phyloP scores from a whole-genome alignment of 30 jellyfish, hydroid and myxozoan genomes.

The Aurelia sp. region DNA sequence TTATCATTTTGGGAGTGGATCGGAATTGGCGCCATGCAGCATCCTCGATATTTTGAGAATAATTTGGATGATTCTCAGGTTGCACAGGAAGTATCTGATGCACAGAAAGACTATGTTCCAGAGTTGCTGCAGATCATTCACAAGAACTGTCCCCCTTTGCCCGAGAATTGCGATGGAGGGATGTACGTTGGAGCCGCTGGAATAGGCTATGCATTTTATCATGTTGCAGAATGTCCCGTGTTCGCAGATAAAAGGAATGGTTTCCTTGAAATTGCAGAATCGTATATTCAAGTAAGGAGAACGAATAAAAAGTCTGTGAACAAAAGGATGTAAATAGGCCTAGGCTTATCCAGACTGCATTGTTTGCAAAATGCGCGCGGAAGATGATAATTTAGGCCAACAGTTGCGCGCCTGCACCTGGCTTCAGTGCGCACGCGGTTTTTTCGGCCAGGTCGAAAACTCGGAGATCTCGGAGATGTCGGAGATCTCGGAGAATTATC shows the following conservation, averaged over 20 bases:
- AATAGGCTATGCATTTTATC: slow-evolving; percentile 96
- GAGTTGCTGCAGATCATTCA: slow-evolving; percentile 82
- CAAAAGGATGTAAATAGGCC: no score
- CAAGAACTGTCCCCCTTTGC: slow-evolving; percentile 93
- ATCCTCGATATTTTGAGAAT: slow-evolving; percentile 96
- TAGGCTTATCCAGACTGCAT: no score
- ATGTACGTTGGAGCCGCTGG: slow-evolving; percentile 99
- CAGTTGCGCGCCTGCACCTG: no score
- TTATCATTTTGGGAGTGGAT: neutral
- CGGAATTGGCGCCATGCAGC: slow-evolving; percentile 62
- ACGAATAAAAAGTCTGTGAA: no score
- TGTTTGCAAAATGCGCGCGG: no score
- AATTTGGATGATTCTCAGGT: slow-evolving; percentile 77
- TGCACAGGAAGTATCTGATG: slow-evolving; percentile 84
- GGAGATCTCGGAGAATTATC: no score
- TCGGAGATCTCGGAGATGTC: no score
- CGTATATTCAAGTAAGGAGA: slow-evolving; percentile 78
- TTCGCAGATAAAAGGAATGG: slow-evolving; percentile 87
- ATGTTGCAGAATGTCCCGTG: slow-evolving; percentile 93
- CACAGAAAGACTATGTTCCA: slow-evolving; percentile 96
- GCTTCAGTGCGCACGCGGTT: no score
- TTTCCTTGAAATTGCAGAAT: slow-evolving; percentile 85
- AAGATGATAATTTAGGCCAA: no score
- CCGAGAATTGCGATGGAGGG: slow-evolving; percentile 97
- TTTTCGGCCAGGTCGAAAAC: no score